A percentile compares a stretch with the other conserved stretches of the same genome.
Evolutionary conservation across 2,797 vertebrate species (phyloP).

Genomic region (Neopelma chrysocephalum): DNA sequence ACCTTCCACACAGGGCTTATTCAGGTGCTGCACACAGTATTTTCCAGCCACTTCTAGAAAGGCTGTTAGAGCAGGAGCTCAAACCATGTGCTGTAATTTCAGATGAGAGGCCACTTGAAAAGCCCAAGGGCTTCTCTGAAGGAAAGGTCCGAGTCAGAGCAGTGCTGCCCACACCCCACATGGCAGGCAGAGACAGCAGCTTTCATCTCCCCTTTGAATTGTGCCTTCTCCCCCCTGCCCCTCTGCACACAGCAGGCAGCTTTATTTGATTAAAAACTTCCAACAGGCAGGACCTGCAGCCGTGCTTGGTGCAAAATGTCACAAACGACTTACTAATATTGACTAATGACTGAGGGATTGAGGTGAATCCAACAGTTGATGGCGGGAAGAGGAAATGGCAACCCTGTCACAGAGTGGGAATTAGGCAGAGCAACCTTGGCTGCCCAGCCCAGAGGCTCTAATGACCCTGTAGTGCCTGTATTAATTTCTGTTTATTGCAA

Average conservation of each 20-base stretch:
- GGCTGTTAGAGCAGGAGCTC: not conserved
- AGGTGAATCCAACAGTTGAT: not conserved
- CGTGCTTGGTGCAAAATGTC: slow-evolving; percentile 41
- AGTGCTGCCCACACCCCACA: rapidly evolving
- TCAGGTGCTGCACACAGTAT: not conserved
- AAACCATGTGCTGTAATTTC: not conserved
- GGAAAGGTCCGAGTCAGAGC: not conserved
- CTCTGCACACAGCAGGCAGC: not conserved
- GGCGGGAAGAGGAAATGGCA: not conserved
- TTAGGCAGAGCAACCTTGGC: not conserved
- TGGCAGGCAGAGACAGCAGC: not conserved
- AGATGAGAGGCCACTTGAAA: not conserved
- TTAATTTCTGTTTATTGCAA: not conserved
- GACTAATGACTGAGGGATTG: not conserved
- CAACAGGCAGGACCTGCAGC: slow-evolving; percentile 21
- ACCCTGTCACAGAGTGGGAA: not conserved
- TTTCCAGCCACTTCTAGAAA: not conserved
- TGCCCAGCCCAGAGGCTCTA: not conserved
- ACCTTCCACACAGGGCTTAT: not conserved
- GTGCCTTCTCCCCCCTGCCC: not conserved
- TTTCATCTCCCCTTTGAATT: slow-evolving; percentile 35
- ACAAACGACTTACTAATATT: not conserved
- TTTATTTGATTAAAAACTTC: slow-evolving; percentile 54
- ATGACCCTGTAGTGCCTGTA: not conserved
- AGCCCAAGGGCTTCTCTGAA: not conserved